A percentile compares a stretch with the other conserved stretches of the same genome.
phyloP scores from a whole-genome alignment of 1,140 invertebrate species.

The Laupala kohalensis region DNA sequence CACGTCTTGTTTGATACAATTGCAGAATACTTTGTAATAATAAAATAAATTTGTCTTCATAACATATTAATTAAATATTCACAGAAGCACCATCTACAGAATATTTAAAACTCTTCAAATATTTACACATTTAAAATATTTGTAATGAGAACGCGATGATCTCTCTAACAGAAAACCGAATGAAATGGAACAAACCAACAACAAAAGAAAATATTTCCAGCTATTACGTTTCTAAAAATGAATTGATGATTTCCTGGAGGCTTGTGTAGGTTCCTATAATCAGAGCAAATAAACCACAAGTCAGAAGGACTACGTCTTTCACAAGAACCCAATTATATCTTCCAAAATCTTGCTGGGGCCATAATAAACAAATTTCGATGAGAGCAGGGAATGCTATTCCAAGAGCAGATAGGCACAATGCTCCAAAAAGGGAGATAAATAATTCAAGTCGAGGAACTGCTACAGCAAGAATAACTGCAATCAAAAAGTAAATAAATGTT shows the following conservation, averaged over 20 bases:
- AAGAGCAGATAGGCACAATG: slow-evolving; percentile 62
- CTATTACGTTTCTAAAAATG: slow-evolving; percentile 21
- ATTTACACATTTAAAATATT: too few relatives aligned
- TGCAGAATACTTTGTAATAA: too few relatives aligned
- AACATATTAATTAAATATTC: too few relatives aligned
- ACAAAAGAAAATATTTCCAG: too few relatives aligned
- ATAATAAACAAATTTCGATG: slow-evolving; percentile 55
- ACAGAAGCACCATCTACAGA: too few relatives aligned
- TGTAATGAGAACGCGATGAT: too few relatives aligned
- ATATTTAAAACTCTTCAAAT: too few relatives aligned
- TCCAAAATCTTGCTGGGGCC: slow-evolving; percentile 33
- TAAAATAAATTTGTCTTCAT: too few relatives aligned
- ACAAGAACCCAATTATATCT: slow-evolving; percentile 28
- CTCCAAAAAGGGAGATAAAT: slow-evolving; percentile 75
- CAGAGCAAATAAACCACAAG: slow-evolving; percentile 51
- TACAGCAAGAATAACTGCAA: slow-evolving; percentile 56
- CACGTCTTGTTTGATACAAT: too few relatives aligned
- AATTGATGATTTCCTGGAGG: slow-evolving; percentile 41
- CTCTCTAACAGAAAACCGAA: too few relatives aligned
- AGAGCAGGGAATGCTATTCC: slow-evolving; percentile 72
- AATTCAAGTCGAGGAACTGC: slow-evolving; percentile 62
- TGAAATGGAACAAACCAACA: too few relatives aligned
- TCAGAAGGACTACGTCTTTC: slow-evolving; percentile 56
- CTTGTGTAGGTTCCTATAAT: slow-evolving; percentile 56
- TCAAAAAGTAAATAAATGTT: slow-evolving; percentile 14